Evolutionary conservation across 2,113 vertebrate species (phyloP).

Genomic region (Benitochromis conjunctus): DNA sequence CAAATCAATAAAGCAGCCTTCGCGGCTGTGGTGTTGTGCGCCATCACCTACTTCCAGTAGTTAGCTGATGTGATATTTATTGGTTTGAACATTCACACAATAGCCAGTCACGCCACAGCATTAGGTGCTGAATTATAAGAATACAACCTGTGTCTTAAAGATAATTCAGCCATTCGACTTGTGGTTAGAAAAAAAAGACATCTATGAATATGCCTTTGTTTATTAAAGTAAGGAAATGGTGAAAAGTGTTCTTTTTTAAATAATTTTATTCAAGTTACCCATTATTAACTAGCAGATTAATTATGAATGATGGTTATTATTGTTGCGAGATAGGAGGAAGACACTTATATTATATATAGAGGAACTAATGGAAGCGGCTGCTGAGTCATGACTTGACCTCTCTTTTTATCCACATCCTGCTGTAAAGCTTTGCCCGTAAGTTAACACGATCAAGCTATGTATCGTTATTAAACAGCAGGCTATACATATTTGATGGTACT

Average conservation of each 20-base stretch:
- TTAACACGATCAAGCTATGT: fast-evolving
- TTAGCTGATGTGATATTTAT: neutral
- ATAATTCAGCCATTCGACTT: neutral
- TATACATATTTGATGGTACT: neutral
- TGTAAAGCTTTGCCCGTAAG: neutral
- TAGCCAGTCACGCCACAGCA: neutral
- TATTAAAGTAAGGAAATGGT: neutral
- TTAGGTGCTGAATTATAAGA: neutral
- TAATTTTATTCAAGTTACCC: neutral
- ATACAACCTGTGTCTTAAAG: neutral
- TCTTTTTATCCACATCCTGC: neutral
- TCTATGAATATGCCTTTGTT: neutral
- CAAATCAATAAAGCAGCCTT: neutral
- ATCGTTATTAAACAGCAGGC: neutral
- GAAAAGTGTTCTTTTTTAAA: neutral
- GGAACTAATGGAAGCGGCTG: neutral
- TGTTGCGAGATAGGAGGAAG: neutral
- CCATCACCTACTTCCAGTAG: neutral
- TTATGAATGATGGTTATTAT: neutral
- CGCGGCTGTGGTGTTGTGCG: neutral
- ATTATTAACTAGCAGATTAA: neutral
- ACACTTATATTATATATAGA: neutral
- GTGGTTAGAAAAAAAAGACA: neutral
- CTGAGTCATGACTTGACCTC: neutral
- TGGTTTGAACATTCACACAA: neutral